A percentile compares a stretch with the other conserved stretches of the same genome.
Evolutionary conservation across 64 coral and sea anemone genomes (phyloP).

Genomic region (Cladopsammia gracilis): DNA sequence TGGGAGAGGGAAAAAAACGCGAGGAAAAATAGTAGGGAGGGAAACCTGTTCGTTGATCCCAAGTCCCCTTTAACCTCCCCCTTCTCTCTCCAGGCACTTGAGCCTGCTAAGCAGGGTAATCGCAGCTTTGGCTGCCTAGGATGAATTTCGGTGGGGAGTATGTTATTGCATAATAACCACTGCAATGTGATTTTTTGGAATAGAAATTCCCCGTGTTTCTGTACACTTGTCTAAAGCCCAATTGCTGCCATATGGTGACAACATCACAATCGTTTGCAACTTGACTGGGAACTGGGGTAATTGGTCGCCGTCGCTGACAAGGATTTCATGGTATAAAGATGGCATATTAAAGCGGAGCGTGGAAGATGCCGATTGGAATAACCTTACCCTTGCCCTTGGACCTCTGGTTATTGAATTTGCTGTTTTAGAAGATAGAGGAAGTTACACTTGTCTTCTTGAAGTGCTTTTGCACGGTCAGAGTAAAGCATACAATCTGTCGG

Average conservation of each 20-base stretch:
- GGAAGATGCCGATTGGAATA: not conserved
- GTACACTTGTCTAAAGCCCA: not conserved
- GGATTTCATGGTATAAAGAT: not conserved
- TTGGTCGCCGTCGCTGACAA: not conserved
- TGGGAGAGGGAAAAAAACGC: no score
- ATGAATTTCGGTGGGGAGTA: no score
- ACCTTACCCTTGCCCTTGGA: not conserved
- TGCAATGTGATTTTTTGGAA: not conserved
- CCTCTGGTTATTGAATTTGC: not conserved
- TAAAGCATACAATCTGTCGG: not conserved
- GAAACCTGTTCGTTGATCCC: no score
- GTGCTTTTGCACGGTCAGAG: not conserved
- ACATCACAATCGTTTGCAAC: not conserved
- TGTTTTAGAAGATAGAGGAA: not conserved
- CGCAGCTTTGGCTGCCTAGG: no score
- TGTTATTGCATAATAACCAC: no score
- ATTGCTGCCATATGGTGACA: not conserved
- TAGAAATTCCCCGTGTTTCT: not conserved
- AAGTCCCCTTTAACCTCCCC: no score
- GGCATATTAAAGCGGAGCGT: not conserved
- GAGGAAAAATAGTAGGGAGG: no score
- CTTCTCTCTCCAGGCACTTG: no score
- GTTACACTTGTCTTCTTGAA: constrained; percentile 1
- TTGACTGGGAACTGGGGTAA: not conserved
- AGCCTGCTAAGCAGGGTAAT: no score